Base-by-base conservation (phyloP, 1,140 invertebrate species). In the Chionoecetes opilio region DNA sequence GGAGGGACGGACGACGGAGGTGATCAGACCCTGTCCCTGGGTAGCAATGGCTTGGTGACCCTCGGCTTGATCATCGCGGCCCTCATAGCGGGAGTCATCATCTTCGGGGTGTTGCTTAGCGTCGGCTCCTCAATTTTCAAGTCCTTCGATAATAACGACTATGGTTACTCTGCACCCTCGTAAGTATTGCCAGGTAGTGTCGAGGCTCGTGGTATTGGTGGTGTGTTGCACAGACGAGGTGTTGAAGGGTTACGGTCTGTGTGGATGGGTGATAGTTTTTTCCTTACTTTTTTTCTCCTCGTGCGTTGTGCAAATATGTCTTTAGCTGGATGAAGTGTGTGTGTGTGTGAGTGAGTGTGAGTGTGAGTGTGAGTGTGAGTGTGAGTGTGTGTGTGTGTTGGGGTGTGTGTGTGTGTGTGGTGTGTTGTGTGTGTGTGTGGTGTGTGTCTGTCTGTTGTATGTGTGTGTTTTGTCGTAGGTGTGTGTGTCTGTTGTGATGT, bases 151-250 rank as follows among this genome's bases (percentile, higher is more conserved):
- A 11, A 9, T 3, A 38, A 41, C 37, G 41, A 41, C 46, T n/a
- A n/a, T n/a, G 88, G 88, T 31, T 46, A 38, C 37, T 90, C 88
- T 17, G 35, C 6, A 3, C 9, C 88, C 34, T 46, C 88, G 88
- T 90, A 38, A 90, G 88, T 90, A 90, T 11, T 17, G 63, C n/a
- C n/a, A n/a, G n/a, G n/a, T n/a, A n/a, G 21, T 75, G 46, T 9
- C 21, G 46, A 21, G 6, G 63, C 11, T 75, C 0, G 63, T 26
- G 21, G 63, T 75, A 8, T 11, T n/a, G n/a, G 63, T 53, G 46
- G 46, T 3, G 41, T 53, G 46, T 11, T 1, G 46, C 46, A 53
- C 0, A 17, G 46, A 53, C 21, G 46, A 1, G 46, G 46, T 53
- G 46, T 53, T 53, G 3, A 14, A 41, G 3, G 38, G 38, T 14